Conservation (phyloP, 2,888 invertebrate species). For the Apodemia duryi region DNA sequence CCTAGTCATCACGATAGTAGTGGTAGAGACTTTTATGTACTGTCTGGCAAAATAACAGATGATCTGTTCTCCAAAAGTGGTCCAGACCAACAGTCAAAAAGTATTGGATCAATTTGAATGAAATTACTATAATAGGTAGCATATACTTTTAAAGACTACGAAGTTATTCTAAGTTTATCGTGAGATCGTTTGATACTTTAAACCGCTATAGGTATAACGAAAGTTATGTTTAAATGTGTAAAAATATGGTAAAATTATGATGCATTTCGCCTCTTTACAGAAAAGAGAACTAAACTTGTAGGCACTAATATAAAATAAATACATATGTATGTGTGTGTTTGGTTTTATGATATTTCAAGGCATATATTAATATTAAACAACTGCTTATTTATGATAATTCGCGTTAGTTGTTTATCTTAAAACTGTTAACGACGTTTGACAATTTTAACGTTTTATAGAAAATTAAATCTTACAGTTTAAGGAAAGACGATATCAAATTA, state of each 20-base stretch:
- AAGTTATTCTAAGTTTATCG: too few species aligned
- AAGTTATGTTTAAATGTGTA: not conserved
- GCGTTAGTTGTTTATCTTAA: slow-evolving; percentile 6
- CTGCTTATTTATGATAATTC: slow-evolving; percentile 12
- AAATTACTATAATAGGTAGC: too few species aligned
- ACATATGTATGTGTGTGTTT: not conserved
- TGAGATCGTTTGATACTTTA: too few species aligned
- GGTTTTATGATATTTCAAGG: slow-evolving; percentile 5
- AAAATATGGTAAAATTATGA: not conserved
- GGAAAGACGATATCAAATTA: slow-evolving; percentile 9
- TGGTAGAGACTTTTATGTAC: too few species aligned
- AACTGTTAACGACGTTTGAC: slow-evolving; percentile 3
- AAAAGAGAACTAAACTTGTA: not conserved
- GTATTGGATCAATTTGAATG: too few species aligned
- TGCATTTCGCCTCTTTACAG: not conserved
- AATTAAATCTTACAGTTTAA: slow-evolving; percentile 8
- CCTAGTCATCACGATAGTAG: too few species aligned
- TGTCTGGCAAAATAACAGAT: too few species aligned
- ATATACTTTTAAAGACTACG: too few species aligned
- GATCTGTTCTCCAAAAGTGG: too few species aligned
- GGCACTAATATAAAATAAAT: not conserved
- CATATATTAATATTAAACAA: slow-evolving; percentile 10
- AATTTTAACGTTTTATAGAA: slow-evolving; percentile 3
- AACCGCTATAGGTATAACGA: too few species aligned
- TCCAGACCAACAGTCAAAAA: too few species aligned